Conservation (phyloP, 1,140 invertebrate species). For the Lepidurus apus region DNA sequence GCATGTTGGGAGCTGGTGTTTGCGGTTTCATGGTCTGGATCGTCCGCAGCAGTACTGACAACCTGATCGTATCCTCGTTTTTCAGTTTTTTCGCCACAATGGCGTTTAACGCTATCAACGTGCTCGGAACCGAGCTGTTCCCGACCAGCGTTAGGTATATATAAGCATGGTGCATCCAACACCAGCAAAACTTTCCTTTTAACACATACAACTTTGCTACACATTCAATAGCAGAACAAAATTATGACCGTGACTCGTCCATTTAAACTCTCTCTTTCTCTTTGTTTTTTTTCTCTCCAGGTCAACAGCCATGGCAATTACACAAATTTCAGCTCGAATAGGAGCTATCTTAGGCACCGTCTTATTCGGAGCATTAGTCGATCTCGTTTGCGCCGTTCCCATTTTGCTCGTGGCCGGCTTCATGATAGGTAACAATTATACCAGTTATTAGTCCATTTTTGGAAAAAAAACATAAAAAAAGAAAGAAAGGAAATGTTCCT, state of each 20-base stretch:
- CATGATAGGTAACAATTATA: background rate
- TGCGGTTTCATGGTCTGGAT: background rate
- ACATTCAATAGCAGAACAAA: background rate
- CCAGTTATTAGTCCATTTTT: background rate
- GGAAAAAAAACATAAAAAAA: background rate
- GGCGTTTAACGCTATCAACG: slow-evolving; percentile 6
- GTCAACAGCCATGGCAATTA: slow-evolving; percentile 14
- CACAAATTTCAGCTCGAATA: background rate
- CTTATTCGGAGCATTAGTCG: slow-evolving; percentile 6
- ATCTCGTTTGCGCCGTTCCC: background rate
- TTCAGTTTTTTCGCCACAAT: background rate
- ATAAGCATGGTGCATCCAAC: background rate
- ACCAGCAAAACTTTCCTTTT: background rate
- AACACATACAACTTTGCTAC: background rate
- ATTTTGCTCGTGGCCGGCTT: background rate
- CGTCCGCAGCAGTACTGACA: background rate
- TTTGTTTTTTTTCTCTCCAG: background rate
- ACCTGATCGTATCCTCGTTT: background rate
- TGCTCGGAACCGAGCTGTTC: slow-evolving; percentile 6
- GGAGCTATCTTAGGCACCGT: slow-evolving; percentile 15
- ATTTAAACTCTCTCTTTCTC: slow-evolving; percentile 9
- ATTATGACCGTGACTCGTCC: background rate
- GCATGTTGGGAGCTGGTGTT: slow-evolving; percentile 1
- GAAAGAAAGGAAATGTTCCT: background rate
- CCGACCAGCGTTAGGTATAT: background rate